Percentiles rank a stretch among this genome's conserved stretches.
These are phyloP conservation scores for Neoascia interrupta DNA, from an alignment of 2,888 invertebrate genomes.

Conservation along the genomic window DNA sequence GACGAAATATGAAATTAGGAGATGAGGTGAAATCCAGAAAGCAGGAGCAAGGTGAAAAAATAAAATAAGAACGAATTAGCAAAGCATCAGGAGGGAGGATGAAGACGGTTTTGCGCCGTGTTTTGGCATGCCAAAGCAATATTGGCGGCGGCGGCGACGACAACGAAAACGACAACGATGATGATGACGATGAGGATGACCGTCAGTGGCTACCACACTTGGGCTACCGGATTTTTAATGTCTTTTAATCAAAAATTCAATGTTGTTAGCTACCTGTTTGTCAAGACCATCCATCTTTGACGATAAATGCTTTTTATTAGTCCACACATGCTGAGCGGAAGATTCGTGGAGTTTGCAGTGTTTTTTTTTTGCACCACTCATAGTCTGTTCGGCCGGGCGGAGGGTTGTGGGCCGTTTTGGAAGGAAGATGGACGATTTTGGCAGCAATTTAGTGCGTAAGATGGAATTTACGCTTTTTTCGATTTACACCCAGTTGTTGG, in stretches of 20 bases:
- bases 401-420: not conserved
- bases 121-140: constrained; percentile 58
- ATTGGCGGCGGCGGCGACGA: constrained; percentile 24
- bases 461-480: constrained; percentile 52
- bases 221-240: constrained; percentile 79
- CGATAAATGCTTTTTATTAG: constrained; percentile 71
- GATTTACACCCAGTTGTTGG: not conserved
- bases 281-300: constrained; percentile 71
- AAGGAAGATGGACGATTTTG: constrained; percentile 34
- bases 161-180: not conserved
- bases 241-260: constrained; percentile 78
- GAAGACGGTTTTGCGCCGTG: constrained; percentile 27
- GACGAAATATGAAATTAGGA: constrained; percentile 78
- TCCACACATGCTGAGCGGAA: constrained; percentile 65
- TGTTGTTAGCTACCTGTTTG: constrained; percentile 70
- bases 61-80: constrained; percentile 20
- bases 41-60: not conserved
- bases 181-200: constrained; percentile 3
- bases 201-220: constrained; percentile 70
- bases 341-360: constrained; percentile 15
- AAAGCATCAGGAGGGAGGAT: constrained; percentile 9
- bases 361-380: not conserved
- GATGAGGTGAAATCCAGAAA: constrained; percentile 42
- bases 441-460: constrained; percentile 58
- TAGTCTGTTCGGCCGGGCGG: not conserved